These are phyloP conservation scores for Phenganax stokvisi DNA, from an alignment of 92 coral and sea anemone species.

Conservation along the genomic window DNA sequence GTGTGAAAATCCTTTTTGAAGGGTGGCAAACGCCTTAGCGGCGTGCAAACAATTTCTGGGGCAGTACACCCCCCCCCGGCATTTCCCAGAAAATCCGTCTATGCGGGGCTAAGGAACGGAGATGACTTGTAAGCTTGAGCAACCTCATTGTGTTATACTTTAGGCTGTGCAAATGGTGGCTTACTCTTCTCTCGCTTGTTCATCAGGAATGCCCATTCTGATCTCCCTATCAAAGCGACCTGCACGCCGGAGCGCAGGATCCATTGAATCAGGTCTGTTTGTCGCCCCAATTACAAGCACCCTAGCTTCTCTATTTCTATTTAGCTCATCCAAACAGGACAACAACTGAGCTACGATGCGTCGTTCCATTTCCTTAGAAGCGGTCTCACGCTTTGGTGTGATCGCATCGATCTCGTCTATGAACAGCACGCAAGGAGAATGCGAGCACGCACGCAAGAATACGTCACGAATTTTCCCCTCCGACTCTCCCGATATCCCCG, in stretches of 20 bases:
- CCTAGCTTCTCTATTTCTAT: constrained; percentile 63
- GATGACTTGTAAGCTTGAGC: too few relatives aligned
- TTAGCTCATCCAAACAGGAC: constrained; percentile 91
- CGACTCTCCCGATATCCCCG: constrained; percentile 98
- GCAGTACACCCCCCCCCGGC: too few relatives aligned
- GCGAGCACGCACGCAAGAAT: constrained; percentile 76
- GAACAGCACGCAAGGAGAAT: constrained; percentile 88
- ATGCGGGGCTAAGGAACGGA: too few relatives aligned
- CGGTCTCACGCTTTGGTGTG: constrained; percentile 95
- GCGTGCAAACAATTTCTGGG: too few relatives aligned
- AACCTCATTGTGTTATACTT: too few relatives aligned
- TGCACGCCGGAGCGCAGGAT: constrained; percentile 94
- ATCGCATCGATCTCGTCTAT: constrained; percentile 96
- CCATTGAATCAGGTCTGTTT: constrained; percentile 91
- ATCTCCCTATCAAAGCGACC: constrained; percentile 97
- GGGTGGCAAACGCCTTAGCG: too few relatives aligned
- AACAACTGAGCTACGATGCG: constrained; percentile 90
- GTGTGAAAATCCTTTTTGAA: too few relatives aligned
- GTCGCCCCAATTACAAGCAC: constrained; percentile 94
- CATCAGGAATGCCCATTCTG: constrained; percentile 97
- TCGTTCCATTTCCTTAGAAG: constrained; percentile 97
- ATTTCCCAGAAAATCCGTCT: too few relatives aligned
- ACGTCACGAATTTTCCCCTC: constrained; percentile 88
- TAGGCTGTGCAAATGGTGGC: not conserved
- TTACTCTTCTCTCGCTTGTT: constrained; percentile 81